Evolutionary conservation across 2,797 vertebrate species (phyloP).

Genomic region (Sebastes aleutianus): DNA sequence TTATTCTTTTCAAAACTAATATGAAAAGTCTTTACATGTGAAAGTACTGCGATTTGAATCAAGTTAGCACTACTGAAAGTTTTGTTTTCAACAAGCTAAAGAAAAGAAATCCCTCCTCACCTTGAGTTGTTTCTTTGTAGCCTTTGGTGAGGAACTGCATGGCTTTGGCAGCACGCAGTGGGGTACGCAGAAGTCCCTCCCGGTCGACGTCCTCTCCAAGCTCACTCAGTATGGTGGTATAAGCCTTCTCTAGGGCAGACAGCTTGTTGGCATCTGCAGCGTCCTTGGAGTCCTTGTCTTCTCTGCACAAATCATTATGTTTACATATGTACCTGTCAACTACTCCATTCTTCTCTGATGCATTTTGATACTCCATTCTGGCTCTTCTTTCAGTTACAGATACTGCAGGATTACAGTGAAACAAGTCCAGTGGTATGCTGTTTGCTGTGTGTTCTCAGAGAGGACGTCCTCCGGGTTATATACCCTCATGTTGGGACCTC

Average conservation of each 20-base stretch:
- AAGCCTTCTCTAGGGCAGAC: constrained; percentile 68
- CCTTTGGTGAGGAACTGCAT: constrained; percentile 75
- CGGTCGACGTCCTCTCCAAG: constrained; percentile 79
- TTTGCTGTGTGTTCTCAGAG: neutral
- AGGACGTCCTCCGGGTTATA: neutral
- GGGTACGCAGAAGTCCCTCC: constrained; percentile 63
- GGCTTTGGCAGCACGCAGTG: constrained; percentile 53
- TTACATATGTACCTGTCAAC: constrained; percentile 49
- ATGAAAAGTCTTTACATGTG: neutral
- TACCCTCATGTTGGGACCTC: neutral
- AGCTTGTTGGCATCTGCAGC: constrained; percentile 19
- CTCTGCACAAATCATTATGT: constrained; percentile 22
- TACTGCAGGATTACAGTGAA: neutral
- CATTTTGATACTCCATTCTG: constrained; percentile 8
- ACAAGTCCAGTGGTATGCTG: neutral
- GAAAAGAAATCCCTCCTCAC: constrained; percentile 43
- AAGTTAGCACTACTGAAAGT: neutral
- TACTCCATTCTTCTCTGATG: constrained; percentile 47
- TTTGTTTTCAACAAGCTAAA: neutral
- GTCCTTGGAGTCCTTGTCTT: constrained; percentile 48
- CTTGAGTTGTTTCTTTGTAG: constrained; percentile 75
- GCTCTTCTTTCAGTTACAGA: neutral
- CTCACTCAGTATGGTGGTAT: constrained; percentile 73
- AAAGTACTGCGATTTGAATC: neutral
- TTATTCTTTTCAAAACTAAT: neutral